phyloP scores from a whole-genome alignment of 2,113 vertebrate genomes.

The Cettia cetti region DNA sequence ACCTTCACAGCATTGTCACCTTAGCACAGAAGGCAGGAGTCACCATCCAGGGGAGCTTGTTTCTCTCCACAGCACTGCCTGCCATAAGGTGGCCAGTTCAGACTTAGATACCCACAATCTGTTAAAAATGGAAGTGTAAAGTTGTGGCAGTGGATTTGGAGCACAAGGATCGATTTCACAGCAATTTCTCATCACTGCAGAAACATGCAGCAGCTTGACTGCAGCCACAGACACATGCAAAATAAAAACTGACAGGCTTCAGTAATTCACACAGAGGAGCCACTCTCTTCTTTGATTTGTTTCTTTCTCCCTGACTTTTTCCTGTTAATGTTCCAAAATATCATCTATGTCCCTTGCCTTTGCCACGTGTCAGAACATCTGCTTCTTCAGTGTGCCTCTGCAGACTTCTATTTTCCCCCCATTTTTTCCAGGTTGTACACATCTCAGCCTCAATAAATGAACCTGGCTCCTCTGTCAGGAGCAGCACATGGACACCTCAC shows the following conservation, averaged over 20 bases:
- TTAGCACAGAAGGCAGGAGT: neutral
- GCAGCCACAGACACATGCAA: neutral
- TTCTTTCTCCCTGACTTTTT: neutral
- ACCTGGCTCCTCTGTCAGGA: neutral
- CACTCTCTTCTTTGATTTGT: neutral
- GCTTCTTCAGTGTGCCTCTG: neutral
- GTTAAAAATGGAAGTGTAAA: neutral
- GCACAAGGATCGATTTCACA: neutral
- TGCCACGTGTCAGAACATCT: rapidly evolving
- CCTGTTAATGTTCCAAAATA: neutral
- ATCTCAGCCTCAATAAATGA: neutral
- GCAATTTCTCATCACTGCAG: neutral
- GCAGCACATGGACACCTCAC: rapidly evolving
- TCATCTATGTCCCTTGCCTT: rapidly evolving
- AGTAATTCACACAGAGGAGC: neutral
- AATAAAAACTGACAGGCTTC: neutral
- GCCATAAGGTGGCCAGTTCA: neutral
- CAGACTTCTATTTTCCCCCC: rapidly evolving
- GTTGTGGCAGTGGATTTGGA: neutral
- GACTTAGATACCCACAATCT: neutral
- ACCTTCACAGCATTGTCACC: neutral
- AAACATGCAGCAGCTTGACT: neutral
- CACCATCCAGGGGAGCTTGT: neutral
- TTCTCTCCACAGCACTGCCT: neutral
- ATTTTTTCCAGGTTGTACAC: neutral